phyloP scores from a whole-genome alignment of 37 sponge, comb jelly and placozoan species.

The Aphrocallistes beatrix region DNA sequence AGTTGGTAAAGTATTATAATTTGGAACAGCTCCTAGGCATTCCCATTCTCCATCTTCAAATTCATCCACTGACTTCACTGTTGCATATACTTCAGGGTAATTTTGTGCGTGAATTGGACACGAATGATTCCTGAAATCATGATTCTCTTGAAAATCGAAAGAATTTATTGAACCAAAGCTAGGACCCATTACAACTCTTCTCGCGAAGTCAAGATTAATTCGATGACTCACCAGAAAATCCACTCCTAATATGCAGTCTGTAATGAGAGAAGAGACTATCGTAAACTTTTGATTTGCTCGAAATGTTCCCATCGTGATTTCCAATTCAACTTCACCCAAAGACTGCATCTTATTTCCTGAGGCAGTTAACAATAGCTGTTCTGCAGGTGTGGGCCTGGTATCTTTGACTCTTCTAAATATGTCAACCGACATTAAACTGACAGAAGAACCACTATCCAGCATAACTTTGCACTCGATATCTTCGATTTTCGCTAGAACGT shows the following conservation, averaged over 20 bases:
- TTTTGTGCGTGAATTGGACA: too few species aligned
- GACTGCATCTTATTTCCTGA: not conserved
- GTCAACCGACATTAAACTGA: not conserved
- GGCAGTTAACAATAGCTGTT: not conserved
- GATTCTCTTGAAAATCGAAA: not conserved
- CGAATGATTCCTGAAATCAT: too few species aligned
- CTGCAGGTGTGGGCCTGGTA: not conserved
- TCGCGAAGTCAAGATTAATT: not conserved
- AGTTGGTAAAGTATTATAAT: not conserved
- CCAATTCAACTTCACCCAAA: not conserved
- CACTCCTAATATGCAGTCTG: not conserved
- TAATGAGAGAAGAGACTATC: not conserved
- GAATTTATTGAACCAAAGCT: not conserved
- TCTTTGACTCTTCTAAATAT: not conserved
- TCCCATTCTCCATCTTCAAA: not conserved
- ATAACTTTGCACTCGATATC: not conserved
- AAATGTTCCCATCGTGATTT: not conserved
- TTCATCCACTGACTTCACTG: not conserved
- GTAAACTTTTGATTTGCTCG: not conserved
- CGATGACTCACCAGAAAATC: conserved; percentile 8
- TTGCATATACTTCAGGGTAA: not conserved
- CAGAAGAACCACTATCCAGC: conserved; percentile 5
- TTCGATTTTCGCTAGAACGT: not conserved
- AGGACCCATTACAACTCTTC: not conserved
- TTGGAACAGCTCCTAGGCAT: not conserved